Evolutionary conservation across 1,140 invertebrate species (phyloP).

Genomic region (Schlechtendalia chinensis): DNA sequence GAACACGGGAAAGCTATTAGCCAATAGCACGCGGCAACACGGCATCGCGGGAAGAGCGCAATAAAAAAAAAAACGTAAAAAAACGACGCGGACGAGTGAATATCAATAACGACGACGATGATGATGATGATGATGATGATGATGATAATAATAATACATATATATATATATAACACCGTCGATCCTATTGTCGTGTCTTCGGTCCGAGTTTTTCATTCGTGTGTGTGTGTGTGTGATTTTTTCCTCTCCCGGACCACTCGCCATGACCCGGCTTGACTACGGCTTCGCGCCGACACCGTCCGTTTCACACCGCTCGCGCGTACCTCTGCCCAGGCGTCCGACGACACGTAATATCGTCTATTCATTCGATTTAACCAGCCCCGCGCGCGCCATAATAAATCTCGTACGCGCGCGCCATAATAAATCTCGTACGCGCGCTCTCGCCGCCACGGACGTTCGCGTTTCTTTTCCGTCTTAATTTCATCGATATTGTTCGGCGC

Average conservation of each 20-base stretch:
- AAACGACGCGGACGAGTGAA: background rate
- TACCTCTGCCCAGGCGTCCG: background rate
- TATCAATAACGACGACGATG: too few relatives aligned
- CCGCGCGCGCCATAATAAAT: conserved; percentile 19
- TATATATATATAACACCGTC: conserved; percentile 7
- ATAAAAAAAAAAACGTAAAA: background rate
- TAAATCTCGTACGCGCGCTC: background rate
- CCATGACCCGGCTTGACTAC: background rate
- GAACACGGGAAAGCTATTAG: conserved; percentile 35
- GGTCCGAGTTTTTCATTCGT: too few relatives aligned
- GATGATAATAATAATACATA: too few relatives aligned
- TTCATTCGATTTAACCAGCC: conserved; percentile 47
- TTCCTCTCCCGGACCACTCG: background rate
- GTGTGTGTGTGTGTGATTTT: too few relatives aligned
- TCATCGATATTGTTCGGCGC: conserved; percentile 46
- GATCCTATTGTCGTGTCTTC: conserved; percentile 29
- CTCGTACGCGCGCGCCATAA: background rate
- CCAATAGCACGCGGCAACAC: background rate
- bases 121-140: background rate
- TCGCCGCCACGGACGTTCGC: background rate
- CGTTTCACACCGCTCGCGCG: background rate
- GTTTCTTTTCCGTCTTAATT: conserved; percentile 39
- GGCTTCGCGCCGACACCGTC: conserved; percentile 6
- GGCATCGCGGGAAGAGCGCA: background rate
- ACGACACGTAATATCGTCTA: conserved; percentile 22